Evolutionary conservation across 1,140 invertebrate genomes (phyloP).

Genomic region (Achroia grisella): DNA sequence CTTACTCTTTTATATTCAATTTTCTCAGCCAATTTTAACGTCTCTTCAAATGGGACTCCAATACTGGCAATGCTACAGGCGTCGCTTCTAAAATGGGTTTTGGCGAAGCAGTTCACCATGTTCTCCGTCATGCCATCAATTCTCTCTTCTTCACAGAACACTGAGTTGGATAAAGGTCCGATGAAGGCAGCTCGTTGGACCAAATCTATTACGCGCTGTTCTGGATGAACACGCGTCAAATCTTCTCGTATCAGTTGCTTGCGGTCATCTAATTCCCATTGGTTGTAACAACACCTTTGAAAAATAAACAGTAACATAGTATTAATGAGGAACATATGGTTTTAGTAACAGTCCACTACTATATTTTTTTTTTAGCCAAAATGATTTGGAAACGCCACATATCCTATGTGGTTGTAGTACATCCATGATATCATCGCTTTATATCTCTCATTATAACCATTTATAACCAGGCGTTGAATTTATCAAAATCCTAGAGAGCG

Average conservation of each 20-base stretch:
- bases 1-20: slow-evolving; percentile 31
- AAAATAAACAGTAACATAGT: too few relatives aligned
- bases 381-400: too few relatives aligned
- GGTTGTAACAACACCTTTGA: slow-evolving; percentile 30
- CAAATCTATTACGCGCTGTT: slow-evolving; percentile 37
- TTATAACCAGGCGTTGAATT: too few relatives aligned
- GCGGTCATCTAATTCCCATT: slow-evolving; percentile 37
- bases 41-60: slow-evolving; percentile 46
- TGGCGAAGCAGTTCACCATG: slow-evolving; percentile 19
- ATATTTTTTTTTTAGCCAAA: too few relatives aligned
- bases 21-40: slow-evolving; percentile 36
- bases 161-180: slow-evolving; percentile 39
- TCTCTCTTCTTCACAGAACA: slow-evolving; percentile 38
- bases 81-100: slow-evolving; percentile 22
- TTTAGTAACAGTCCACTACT: too few relatives aligned
- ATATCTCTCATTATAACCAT: too few relatives aligned
- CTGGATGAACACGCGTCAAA: slow-evolving; percentile 22
- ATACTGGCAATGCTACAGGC: slow-evolving; percentile 36
- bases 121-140: slow-evolving; percentile 28
- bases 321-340: too few relatives aligned
- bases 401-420: too few relatives aligned
- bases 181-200: slow-evolving; percentile 39
- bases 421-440: too few relatives aligned
- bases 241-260: slow-evolving; percentile 32
- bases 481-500: too few relatives aligned